Percentiles rank a stretch among this genome's conserved stretches.
Evolutionary conservation across 2,797 vertebrate genomes (phyloP).

Genomic region (Microcaecilia unicolor): DNA sequence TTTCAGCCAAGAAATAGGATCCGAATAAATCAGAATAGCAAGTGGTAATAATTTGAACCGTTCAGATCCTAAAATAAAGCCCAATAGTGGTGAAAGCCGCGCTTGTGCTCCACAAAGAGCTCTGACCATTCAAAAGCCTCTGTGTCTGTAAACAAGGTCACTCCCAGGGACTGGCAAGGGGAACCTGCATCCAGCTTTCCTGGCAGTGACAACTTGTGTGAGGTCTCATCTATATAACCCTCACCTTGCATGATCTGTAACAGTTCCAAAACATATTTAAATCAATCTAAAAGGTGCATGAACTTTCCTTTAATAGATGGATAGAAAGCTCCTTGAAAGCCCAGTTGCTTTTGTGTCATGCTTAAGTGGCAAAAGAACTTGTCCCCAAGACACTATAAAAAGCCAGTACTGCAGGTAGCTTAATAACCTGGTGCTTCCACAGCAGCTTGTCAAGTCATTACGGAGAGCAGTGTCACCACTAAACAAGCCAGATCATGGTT

Average conservation of each 20-base stretch:
- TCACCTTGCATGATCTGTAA: too few relatives aligned
- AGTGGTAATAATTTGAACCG: constrained; percentile 49
- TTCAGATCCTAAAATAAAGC: constrained; percentile 31
- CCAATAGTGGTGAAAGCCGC: constrained; percentile 24
- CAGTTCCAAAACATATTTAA: too few relatives aligned
- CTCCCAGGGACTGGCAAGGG: constrained; percentile 12
- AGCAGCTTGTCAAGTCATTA: constrained; percentile 51
- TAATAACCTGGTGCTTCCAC: constrained; percentile 48
- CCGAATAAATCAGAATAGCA: constrained; percentile 55
- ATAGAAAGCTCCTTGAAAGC: constrained; percentile 10
- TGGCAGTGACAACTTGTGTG: too few relatives aligned
- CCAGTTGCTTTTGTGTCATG: constrained; percentile 14
- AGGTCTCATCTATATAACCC: too few relatives aligned
- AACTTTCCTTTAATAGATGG: constrained; percentile 7
- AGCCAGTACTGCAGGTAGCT: constrained; percentile 46
- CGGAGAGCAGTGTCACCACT: constrained; percentile 50
- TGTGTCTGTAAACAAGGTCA: constrained; percentile 20
- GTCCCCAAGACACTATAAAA: constrained; percentile 22
- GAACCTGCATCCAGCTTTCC: too few relatives aligned
- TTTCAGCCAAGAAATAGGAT: constrained; percentile 62
- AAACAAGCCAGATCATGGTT: constrained; percentile 77
- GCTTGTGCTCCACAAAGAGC: constrained; percentile 24
- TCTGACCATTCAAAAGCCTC: constrained; percentile 2
- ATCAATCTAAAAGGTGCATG: too few relatives aligned
- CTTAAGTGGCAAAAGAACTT: constrained; percentile 8